Base-by-base conservation (phyloP, 2,888 invertebrate genomes). In the Drosophila anomalipes region DNA sequence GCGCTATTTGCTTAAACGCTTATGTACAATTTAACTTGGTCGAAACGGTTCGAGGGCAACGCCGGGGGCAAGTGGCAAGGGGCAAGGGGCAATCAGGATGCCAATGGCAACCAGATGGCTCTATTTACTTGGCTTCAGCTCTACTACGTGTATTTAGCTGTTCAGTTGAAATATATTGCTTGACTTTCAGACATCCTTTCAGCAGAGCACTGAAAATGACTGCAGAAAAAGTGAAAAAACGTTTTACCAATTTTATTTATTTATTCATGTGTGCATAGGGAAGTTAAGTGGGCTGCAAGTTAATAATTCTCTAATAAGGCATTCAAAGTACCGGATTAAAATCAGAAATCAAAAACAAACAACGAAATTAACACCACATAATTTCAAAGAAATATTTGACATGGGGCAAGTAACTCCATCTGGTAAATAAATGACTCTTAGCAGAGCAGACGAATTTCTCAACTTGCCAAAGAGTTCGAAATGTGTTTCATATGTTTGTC, bases 1-100 rank as follows among this genome's bases (percentile, higher is more conserved):
- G 65, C 67, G 82, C 76, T 64, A 77, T 80, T 82, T 77, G 71
- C 81, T 77, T 80, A 77, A 83, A 73, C 62, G 77, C 72, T 80
- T 74, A 77, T 70, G 64, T 80, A 47, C 81, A 77, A 80, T 83
- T 81, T 75, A 77, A 75, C 70, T 77, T 72, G 51, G 44, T 28
- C 47, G 41, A 35, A 53, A 37, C 9, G 58, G 49, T 19, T 58
- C 51, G 37, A 59, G 16, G 56, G 58, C 33, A 35, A 39, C 35
- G 28, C 33, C 10, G 44, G 58, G 22, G 67, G 14, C 37, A 61
- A 41, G 30, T 32, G 14, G 44, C 19, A 39, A 49, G 47, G 37
- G 51, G 22, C 49, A 61, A 54, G 28, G 39, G n/a, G 19, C 60
- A 56, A 63, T 54, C 47, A 64, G 56, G 56, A 22, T 63, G 39